phyloP scores from a whole-genome alignment of 2,113 vertebrate species.

The Syrmaticus mikado region DNA sequence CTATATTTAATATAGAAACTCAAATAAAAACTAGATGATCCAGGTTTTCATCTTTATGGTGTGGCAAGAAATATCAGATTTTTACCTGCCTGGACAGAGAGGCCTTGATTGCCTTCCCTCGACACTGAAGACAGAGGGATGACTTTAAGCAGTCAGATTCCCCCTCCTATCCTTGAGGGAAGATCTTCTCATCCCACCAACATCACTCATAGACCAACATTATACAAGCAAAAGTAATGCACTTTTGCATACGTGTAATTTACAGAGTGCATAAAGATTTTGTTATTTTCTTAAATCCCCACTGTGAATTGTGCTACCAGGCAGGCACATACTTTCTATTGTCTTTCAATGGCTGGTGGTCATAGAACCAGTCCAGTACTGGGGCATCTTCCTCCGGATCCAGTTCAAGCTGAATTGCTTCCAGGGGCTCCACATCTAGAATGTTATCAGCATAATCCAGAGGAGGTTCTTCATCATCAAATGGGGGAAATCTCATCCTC shows the following conservation, averaged over 20 bases:
- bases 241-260: rapidly evolving
- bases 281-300: background rate
- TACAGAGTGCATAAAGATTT: rapidly evolving
- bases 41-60: background rate
- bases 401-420: slow-evolving; percentile 97
- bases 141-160: background rate
- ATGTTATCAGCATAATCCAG: slow-evolving; percentile 99
- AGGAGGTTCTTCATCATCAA: slow-evolving; percentile 97
- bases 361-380: slow-evolving; percentile 95
- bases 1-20: background rate
- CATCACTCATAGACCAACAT: rapidly evolving
- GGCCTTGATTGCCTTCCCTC: background rate
- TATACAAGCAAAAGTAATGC: background rate
- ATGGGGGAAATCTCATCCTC: slow-evolving; percentile 97
- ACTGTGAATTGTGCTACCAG: background rate
- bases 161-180: background rate
- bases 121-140: background rate
- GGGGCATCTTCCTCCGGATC: slow-evolving; percentile 93
- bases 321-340: slow-evolving; percentile 84
- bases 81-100: background rate
- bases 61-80: rapidly evolving
- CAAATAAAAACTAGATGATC: background rate
- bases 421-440: slow-evolving; percentile 95
- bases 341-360: slow-evolving; percentile 96
- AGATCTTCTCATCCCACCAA: background rate